Evolutionary conservation across 2,797 vertebrate species (phyloP).

Genomic region (Sorex maritimensis): DNA sequence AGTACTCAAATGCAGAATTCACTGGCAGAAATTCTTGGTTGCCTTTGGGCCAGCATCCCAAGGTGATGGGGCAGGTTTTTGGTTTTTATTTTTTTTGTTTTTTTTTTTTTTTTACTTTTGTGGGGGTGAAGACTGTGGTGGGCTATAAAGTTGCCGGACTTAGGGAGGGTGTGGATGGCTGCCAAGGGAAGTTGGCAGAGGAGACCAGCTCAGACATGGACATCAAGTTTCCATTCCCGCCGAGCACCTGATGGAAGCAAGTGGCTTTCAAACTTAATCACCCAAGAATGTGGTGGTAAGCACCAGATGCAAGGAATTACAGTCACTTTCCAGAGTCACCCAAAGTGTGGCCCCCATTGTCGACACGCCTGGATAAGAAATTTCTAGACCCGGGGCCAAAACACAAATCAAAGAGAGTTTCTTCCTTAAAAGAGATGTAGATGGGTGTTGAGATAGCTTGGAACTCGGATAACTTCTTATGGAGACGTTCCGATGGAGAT

Average conservation of each 20-base stretch:
- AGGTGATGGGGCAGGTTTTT: background rate
- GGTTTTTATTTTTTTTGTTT: too few relatives aligned
- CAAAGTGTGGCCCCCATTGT: conserved; percentile 18
- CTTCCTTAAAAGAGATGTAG: background rate
- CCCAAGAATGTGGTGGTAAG: background rate
- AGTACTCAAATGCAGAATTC: too few relatives aligned
- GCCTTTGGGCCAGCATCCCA: background rate
- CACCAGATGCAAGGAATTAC: conserved; percentile 85
- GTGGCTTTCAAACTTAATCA: conserved; percentile 40
- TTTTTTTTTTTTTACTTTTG: background rate
- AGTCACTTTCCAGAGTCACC: conserved; percentile 79
- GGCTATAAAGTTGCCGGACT: background rate
- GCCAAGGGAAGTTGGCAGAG: background rate
- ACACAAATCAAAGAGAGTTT: conserved; percentile 62
- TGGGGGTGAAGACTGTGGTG: background rate
- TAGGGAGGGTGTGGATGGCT: background rate
- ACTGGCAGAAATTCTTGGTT: background rate
- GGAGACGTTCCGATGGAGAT: conserved; percentile 43
- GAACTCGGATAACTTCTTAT: conserved; percentile 12
- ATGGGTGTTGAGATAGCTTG: conserved; percentile 69
- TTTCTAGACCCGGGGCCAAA: conserved; percentile 53
- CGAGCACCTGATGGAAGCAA: conserved; percentile 74
- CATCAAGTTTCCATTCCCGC: conserved; percentile 63
- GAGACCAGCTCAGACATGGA: background rate
- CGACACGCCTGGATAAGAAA: conserved; percentile 31